Evolutionary conservation across 2,797 vertebrate genomes (phyloP), one percentile per base, ranked within the genome.

Genomic region (Allobates femoralis): DNA sequence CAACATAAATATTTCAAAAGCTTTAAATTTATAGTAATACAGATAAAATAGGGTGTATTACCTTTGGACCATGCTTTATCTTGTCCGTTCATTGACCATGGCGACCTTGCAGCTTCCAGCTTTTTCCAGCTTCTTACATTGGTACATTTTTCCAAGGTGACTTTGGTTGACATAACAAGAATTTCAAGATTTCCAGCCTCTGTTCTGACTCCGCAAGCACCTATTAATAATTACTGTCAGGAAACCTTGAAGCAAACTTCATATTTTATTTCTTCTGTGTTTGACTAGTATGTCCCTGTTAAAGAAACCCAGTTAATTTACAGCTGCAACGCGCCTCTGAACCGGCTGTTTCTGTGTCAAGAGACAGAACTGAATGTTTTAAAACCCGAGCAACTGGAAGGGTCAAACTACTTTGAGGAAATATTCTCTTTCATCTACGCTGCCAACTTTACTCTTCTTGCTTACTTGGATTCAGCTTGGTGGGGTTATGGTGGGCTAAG

Each of bases 201-300:
- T 82, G 71, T 60, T 77, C 60, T 41, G 46, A n/a, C 32, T 75
- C 69, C 28, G 12, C 41, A 11, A 53, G 58, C 23, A 5, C 30
- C 67, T 82, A 87, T 87, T 67, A 87, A 87, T 87, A 87, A 87
- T 87, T 83, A 87, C 80, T 83, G 51, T 6, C 85, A 69, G 85
- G 73, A 78, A 83, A 62, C 73, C 62, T 83, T 60, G 80, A 32
- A 78, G 80, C 74, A 26, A 83, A 76, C 80, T 87, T 87, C 85
- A 87, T 87, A 87, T 87, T 78, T 83, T 87, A 87, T 87, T 83
- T 83, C 80, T 77, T 78, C 53, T 82, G 79, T 81, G 79, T 82
- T 86, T 87, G 73, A 87, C 85, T 78, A 58, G 50, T 71, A 30
- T 77, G 73, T 83, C 85, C 74, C 64, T 58, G 62, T 46, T 58